These are phyloP conservation scores for Rhingia campestris DNA, from an alignment of 2,888 invertebrate genomes.

Conservation along the genomic window DNA sequence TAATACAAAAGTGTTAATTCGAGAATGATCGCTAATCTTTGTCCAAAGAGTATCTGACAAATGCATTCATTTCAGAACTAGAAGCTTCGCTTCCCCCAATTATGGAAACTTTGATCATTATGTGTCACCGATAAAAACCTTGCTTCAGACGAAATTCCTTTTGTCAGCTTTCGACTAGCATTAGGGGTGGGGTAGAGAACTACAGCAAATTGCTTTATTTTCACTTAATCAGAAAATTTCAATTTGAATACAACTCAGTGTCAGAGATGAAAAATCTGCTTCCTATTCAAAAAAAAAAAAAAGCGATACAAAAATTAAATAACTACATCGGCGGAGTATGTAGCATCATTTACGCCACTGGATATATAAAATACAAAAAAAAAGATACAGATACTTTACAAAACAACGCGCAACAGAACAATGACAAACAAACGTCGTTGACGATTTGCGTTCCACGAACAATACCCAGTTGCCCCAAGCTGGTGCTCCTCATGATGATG, in stretches of 20 bases:
- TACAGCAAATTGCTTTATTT: conserved; percentile 70
- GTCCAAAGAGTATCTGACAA: too few species aligned
- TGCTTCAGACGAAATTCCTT: background rate
- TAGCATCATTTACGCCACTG: conserved; percentile 74
- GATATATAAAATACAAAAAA: conserved; percentile 17
- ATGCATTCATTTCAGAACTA: too few species aligned
- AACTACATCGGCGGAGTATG: conserved; percentile 70
- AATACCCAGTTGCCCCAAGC: conserved; percentile 60
- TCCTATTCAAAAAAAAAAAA: conserved; percentile 68
- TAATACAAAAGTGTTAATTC: too few species aligned
- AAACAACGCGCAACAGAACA: conserved; percentile 65
- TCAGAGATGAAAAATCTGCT: conserved; percentile 74
- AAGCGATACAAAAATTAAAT: conserved; percentile 36
- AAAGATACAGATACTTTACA: conserved; percentile 67
- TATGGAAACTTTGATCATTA: conserved; percentile 5
- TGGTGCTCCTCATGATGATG: conserved; percentile 20
- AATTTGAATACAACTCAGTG: conserved; percentile 74
- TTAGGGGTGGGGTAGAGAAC: conserved; percentile 12
- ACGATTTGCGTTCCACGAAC: conserved; percentile 69
- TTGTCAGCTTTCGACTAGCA: conserved; percentile 5
- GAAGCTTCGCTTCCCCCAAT: background rate
- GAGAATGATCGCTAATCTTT: too few species aligned
- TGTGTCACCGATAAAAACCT: conserved; percentile 2
- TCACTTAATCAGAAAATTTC: conserved; percentile 74
- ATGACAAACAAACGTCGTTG: conserved; percentile 64